Base-by-base conservation (phyloP, 2,113 vertebrate species). In the Gavialis gangeticus region DNA sequence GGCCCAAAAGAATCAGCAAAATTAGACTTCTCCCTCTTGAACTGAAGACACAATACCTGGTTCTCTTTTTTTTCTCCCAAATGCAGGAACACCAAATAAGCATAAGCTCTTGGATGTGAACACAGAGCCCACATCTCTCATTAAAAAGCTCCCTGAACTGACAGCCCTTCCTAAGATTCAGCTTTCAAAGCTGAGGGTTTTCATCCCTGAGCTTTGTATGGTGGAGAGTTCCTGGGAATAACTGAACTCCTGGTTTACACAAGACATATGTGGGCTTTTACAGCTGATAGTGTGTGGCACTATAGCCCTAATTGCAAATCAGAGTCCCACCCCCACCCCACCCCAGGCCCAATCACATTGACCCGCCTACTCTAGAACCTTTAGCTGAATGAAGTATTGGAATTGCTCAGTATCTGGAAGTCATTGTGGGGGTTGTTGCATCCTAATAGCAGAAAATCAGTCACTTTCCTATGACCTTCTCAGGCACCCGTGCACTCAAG, bases 171-270 rank as follows among this genome's bases (percentile, higher is more conserved):
- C 3, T 28, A 60, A 76, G 64, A 69, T 66, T 55, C 64, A 54
- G 55, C 22, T 84, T 83, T 59, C 75, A 54, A 25, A 76, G 1
- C 16, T 34, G 30, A 66, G 56, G 6, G 0, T 4, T 14, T 85
- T 86, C 75, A 37, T 56, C 28, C 64, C 66, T 2, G 1, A 28
- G 24, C 5, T 30, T 62, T 66, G 64, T 25, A 58, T 17, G 54
- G 19, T 37, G 27, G 78, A 60, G 28, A 15, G 28, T 60, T 63
- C 34, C 30, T 75, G 25, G 57, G 13, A 62, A 18, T n/a, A 84
- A 19, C 37, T 58, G 27, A 0, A 0, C 12, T 73, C 67, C 63
- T 75, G 28, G 2, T 57, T 85, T 85, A 73, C 22, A 78, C 59
- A 91, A 75, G 5, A 34, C 27, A 37, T 4, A 60, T 0, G 0